These are phyloP conservation scores for Neoaliturus tenellus DNA, from an alignment of 2,888 invertebrate genomes.

Conservation along the genomic window DNA sequence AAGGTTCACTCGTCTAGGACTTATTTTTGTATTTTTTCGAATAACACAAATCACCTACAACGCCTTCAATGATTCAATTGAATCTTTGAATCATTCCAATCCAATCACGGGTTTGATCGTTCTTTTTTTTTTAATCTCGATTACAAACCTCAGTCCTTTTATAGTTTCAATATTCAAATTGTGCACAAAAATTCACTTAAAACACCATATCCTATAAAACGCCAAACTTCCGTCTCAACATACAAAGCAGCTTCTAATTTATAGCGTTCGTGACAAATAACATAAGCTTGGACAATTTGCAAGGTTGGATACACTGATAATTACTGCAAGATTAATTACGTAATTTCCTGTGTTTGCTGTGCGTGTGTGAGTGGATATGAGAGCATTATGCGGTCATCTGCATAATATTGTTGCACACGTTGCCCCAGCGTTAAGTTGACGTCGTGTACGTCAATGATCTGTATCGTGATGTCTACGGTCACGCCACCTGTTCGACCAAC, in stretches of 20 bases:
- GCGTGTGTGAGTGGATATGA: not conserved
- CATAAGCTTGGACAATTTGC: conserved; percentile 33
- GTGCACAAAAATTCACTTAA: no score
- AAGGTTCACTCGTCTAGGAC: no score
- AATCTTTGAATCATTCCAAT: no score
- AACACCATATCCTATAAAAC: no score
- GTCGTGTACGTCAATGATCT: not conserved
- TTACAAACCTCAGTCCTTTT: no score
- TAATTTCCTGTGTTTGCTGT: conserved; percentile 17
- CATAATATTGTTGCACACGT: not conserved
- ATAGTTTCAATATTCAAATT: no score
- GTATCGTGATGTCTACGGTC: not conserved
- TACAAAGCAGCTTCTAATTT: not conserved
- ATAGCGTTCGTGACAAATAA: conserved; percentile 27
- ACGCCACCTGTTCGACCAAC: not conserved
- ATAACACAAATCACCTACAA: no score
- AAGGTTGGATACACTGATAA: not conserved
- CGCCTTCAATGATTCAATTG: no score
- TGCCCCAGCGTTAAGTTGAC: not conserved
- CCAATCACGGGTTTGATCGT: no score
- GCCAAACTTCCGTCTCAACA: not conserved
- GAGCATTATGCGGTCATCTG: conserved; percentile 3
- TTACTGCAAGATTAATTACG: conserved; percentile 29
- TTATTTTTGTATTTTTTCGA: no score
- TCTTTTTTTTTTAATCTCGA: no score